Percentiles rank a stretch among this genome's conserved stretches.
Conservation (phyloP, 2,113 vertebrate genomes). For the Etheostoma cragini region DNA sequence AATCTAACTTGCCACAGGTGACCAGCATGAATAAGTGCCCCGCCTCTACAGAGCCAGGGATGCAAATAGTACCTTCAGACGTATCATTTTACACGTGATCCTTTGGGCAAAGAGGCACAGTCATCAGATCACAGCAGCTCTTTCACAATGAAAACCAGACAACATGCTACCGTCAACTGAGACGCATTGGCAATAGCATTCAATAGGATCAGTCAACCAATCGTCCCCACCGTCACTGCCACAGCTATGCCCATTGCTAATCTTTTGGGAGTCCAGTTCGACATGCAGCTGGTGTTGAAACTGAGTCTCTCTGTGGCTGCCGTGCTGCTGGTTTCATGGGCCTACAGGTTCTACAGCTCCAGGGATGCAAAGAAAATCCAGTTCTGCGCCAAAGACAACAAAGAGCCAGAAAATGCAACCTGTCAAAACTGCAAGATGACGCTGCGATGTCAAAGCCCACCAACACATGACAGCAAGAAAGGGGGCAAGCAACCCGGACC, state of each 20-base stretch:
- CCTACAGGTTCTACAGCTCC: conserved; percentile 87
- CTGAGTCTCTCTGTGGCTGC: conserved; percentile 86
- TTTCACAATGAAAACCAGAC: conserved; percentile 63
- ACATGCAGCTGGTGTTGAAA: conserved; percentile 90
- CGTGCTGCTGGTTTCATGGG: conserved; percentile 87
- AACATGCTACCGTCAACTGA: conserved; percentile 60
- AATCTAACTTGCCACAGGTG: conserved; percentile 64
- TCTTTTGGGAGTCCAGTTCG: conserved; percentile 81
- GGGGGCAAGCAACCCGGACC: not conserved
- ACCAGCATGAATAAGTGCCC: conserved; percentile 61
- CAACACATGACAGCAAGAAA: conserved; percentile 21
- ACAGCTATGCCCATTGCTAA: conserved; percentile 80
- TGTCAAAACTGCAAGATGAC: conserved; percentile 62
- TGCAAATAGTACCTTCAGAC: conserved; percentile 80
- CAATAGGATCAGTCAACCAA: conserved; percentile 75
- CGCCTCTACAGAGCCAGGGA: conserved; percentile 74
- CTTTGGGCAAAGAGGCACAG: conserved; percentile 75
- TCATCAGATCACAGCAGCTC: conserved; percentile 70
- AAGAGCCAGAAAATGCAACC: conserved; percentile 38
- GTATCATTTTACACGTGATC: conserved; percentile 79
- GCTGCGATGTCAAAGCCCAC: conserved; percentile 27
- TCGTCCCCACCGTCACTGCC: conserved; percentile 19
- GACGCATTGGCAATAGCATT: conserved; percentile 66
- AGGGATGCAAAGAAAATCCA: conserved; percentile 53
- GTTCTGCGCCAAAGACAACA: not conserved